Evolutionary conservation across 2,888 invertebrate species (phyloP).

Genomic region (Cactoblastis cactorum): DNA sequence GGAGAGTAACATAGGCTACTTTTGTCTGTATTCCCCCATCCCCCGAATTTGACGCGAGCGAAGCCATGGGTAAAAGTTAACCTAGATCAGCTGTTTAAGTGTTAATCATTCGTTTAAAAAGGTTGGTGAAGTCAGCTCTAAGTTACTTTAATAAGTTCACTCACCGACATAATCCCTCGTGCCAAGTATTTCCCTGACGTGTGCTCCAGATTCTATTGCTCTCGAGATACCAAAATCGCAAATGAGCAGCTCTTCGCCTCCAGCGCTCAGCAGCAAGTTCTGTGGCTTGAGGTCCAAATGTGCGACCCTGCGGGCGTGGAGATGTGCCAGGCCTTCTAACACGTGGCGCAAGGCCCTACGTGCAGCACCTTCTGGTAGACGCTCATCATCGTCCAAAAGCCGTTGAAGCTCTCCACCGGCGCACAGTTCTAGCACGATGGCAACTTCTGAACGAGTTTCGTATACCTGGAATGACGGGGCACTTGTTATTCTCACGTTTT

Average conservation of each 20-base stretch:
- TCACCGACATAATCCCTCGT: slow-evolving; percentile 96
- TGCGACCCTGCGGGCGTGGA: slow-evolving; percentile 95
- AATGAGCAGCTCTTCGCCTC: slow-evolving; percentile 86
- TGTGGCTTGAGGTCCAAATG: slow-evolving; percentile 98
- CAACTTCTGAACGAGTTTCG: slow-evolving; percentile 85
- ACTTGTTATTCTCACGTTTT: too few species aligned
- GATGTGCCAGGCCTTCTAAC: slow-evolving; percentile 91
- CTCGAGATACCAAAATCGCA: slow-evolving; percentile 97
- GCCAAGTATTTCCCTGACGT: slow-evolving; percentile 96
- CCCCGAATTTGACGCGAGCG: too few species aligned
- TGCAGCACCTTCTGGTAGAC: slow-evolving; percentile 89
- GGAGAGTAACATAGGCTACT: too few species aligned
- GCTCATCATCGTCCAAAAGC: slow-evolving; percentile 91
- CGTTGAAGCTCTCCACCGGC: slow-evolving; percentile 97
- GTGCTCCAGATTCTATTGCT: slow-evolving; percentile 92
- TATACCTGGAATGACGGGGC: slow-evolving; percentile 84
- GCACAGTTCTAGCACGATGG: slow-evolving; percentile 96
- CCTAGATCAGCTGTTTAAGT: too few species aligned
- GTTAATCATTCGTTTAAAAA: too few species aligned
- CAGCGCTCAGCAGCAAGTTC: slow-evolving; percentile 92
- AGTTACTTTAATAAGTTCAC: too few species aligned
- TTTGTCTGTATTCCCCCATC: too few species aligned
- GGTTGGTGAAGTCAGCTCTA: too few species aligned
- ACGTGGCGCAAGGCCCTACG: slow-evolving; percentile 93
- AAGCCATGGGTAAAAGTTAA: too few species aligned